Conservation (phyloP, 1,140 invertebrate genomes). For the Aphelinus certus region DNA sequence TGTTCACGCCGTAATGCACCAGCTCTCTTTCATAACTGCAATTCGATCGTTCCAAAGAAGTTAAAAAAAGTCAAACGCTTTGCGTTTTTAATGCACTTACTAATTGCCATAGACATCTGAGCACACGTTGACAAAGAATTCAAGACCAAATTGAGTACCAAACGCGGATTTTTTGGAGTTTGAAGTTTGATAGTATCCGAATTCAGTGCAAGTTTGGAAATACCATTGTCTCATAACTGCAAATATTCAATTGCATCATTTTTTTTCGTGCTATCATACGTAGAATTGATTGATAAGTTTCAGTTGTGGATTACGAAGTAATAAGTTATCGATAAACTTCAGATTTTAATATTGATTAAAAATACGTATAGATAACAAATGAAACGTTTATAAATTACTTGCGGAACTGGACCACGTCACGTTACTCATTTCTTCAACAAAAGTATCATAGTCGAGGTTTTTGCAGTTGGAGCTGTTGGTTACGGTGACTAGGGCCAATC, state of each 20-base stretch:
- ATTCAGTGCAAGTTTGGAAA: slow-evolving; percentile 87
- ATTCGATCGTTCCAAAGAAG: not conserved
- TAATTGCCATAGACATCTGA: slow-evolving; percentile 70
- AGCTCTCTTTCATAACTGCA: slow-evolving; percentile 65
- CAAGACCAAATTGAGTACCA: slow-evolving; percentile 69
- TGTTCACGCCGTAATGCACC: slow-evolving; percentile 63
- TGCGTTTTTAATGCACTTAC: slow-evolving; percentile 51
- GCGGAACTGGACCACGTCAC: slow-evolving; percentile 9
- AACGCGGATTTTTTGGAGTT: slow-evolving; percentile 72
- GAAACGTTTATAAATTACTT: slow-evolving; percentile 9
- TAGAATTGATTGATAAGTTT: no score
- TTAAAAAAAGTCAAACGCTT: not conserved
- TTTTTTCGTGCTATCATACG: no score
- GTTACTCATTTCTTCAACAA: not conserved
- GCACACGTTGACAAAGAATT: slow-evolving; percentile 75
- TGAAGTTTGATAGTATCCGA: slow-evolving; percentile 83
- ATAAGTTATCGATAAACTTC: no score
- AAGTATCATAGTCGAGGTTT: no score
- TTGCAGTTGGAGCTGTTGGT: no score
- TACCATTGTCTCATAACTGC: slow-evolving; percentile 74
- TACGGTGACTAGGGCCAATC: slow-evolving; percentile 39
- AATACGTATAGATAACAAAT: not conserved
- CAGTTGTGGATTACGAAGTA: no score
- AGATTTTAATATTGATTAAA: slow-evolving; percentile 20
- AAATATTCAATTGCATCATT: no score